Evolutionary conservation across 2,113 vertebrate species (phyloP).

Genomic region (Anguilla rostrata): DNA sequence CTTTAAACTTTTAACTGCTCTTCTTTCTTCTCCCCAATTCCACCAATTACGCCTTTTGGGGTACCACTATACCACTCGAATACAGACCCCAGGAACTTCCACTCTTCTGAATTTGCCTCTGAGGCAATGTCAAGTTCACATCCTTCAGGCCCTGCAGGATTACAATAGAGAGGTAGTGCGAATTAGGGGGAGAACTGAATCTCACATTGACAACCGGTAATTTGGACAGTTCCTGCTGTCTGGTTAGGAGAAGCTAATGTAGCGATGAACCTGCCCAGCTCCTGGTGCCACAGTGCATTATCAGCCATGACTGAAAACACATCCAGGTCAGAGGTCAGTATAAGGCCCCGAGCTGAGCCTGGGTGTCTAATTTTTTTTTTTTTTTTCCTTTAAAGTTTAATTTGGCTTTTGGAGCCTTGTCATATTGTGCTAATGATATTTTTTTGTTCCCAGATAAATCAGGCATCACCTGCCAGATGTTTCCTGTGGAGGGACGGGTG

Average conservation of each 20-base stretch:
- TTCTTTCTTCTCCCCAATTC: background rate
- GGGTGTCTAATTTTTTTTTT: background rate
- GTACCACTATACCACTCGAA: background rate
- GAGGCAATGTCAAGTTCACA: background rate
- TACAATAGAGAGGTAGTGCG: too few species aligned
- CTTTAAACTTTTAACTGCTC: background rate
- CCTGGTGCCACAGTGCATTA: too few species aligned
- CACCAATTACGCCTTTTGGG: background rate
- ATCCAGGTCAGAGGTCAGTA: background rate
- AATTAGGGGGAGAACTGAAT: too few species aligned
- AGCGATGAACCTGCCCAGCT: too few species aligned
- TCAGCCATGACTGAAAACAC: background rate
- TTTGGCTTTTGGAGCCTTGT: background rate
- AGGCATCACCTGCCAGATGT: constrained; percentile 64
- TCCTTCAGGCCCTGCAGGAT: too few species aligned
- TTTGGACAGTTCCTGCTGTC: too few species aligned
- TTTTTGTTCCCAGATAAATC: constrained; percentile 54
- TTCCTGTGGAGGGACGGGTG: constrained; percentile 58
- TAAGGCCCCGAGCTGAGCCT: background rate
- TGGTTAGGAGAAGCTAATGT: too few species aligned
- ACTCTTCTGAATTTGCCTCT: background rate
- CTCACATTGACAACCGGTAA: too few species aligned
- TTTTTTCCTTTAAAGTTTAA: background rate
- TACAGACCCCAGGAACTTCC: background rate
- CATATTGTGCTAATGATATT: constrained; percentile 31